These are phyloP conservation scores for Gymnoscopelus braueri DNA, from an alignment of 2,797 vertebrate species.

Conservation along the genomic window DNA sequence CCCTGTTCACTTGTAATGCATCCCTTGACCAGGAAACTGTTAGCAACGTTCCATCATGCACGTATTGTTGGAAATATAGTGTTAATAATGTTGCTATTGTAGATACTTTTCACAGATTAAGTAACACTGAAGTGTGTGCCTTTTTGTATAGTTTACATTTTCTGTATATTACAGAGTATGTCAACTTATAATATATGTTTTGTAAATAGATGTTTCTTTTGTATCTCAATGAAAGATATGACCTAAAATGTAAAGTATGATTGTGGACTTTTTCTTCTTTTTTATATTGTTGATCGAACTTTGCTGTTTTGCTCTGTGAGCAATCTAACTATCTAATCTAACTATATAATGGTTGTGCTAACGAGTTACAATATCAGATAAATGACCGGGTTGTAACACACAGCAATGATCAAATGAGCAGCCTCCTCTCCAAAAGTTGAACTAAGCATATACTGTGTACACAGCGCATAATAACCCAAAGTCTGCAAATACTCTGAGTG, in stretches of 20 bases:
- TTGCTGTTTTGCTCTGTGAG: too few relatives aligned
- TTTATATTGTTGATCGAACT: slow-evolving; percentile 39
- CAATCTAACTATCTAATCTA: too few relatives aligned
- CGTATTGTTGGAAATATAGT: slow-evolving; percentile 37
- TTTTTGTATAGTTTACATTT: slow-evolving; percentile 40
- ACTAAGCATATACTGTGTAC: too few relatives aligned
- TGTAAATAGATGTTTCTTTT: slow-evolving; percentile 50
- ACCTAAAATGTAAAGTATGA: slow-evolving; percentile 39
- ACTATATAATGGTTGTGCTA: too few relatives aligned
- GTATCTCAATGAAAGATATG: slow-evolving; percentile 60
- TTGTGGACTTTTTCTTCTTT: neutral
- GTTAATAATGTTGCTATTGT: slow-evolving; percentile 12
- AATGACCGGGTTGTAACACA: too few relatives aligned
- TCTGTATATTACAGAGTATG: slow-evolving; percentile 22
- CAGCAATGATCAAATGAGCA: too few relatives aligned
- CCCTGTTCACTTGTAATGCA: slow-evolving; percentile 40
- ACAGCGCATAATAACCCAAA: too few relatives aligned
- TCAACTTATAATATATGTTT: slow-evolving; percentile 48
- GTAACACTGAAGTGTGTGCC: slow-evolving; percentile 33
- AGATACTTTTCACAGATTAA: slow-evolving; percentile 4
- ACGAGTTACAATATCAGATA: too few relatives aligned
- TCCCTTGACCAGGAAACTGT: slow-evolving; percentile 26
- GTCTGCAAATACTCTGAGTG: too few relatives aligned
- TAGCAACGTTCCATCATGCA: slow-evolving; percentile 52
- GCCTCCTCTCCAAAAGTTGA: too few relatives aligned